Conservation (phyloP, 2,888 invertebrate genomes). For the Clistopyga incitator region DNA sequence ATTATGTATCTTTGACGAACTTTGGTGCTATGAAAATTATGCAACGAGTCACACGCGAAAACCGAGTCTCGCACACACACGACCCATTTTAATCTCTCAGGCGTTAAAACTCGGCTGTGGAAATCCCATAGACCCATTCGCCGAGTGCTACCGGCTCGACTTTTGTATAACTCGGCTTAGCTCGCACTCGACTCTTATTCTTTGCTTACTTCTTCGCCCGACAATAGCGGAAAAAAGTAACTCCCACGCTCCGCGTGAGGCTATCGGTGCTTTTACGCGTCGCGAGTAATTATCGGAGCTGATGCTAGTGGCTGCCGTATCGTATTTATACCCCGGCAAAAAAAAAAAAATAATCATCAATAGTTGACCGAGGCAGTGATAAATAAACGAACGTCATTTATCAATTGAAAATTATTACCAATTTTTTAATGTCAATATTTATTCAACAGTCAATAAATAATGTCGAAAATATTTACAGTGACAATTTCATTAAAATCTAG, state of each 20-base stretch:
- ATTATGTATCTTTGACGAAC: constrained; percentile 7
- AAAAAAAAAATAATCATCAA: no score
- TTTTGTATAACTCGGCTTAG: constrained; percentile 14
- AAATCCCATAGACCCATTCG: constrained; percentile 48
- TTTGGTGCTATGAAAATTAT: constrained; percentile 29
- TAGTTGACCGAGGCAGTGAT: constrained; percentile 17
- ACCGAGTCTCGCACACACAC: constrained; percentile 22
- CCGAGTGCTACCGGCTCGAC: background rate
- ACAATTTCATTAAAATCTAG: no score
- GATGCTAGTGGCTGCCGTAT: background rate
- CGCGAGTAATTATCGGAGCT: constrained; percentile 40
- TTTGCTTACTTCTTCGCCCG: constrained; percentile 43
- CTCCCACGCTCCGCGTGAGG: constrained; percentile 55
- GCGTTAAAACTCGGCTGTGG: constrained; percentile 58
- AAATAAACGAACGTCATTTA: constrained; percentile 8
- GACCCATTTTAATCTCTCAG: constrained; percentile 58
- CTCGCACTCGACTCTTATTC: constrained; percentile 24
- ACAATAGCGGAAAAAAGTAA: constrained; percentile 61
- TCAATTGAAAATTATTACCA: no score
- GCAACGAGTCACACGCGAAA: constrained; percentile 57
- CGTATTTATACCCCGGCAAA: background rate
- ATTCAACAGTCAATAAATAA: no score
- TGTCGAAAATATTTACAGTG: no score
- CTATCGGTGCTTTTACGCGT: constrained; percentile 33
- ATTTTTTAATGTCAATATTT: no score